Base-by-base conservation (phyloP, 2,888 invertebrate species). In the Plemyria rubiginata region DNA sequence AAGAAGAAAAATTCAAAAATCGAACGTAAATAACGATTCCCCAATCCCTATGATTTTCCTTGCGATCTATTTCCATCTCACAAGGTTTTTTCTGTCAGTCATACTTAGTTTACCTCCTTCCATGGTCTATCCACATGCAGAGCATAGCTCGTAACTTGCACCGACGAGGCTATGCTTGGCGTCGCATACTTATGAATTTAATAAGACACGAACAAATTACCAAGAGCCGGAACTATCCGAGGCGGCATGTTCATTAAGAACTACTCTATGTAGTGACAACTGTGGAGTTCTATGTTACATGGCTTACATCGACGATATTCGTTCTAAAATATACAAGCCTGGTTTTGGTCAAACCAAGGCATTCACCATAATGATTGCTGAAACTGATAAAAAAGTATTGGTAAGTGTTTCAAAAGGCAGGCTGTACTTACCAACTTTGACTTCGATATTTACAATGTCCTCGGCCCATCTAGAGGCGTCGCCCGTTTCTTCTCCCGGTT, bases 181-280 rank as follows among this genome's bases (percentile, higher is more conserved):
- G 72, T 74, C 79, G 85, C 83, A 84, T 85, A 85, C 85, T 88
- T 86, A 87, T 84, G 86, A 87, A 87, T 88, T 87, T 86, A 88
- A 88, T 87, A 87, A 88, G 86, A 79, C 79, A 77, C 74, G 82
- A 86, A 87, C 85, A 85, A 87, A 87, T 86, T 86, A 87, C 80
- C 76, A 68, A 73, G 75, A 70, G 75, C 75, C 77, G 75, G 74
- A 79, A 79, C 78, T 80, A 80, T 73, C 73, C 70, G 76, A 68
- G 76, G 76, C 77, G 46, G 50, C 36, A 36, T 62, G 59, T 70
- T 71, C 68, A 68, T 70, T 71, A 62, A 22, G 62, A 67, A 67
- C 58, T 63, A 63, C 16, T 55, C 32, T 54, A 38, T 8, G 57
- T 41, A 52, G 48, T 56, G 41, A 11, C 32, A 57, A 54, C 59